Evolutionary conservation across 2,888 invertebrate genomes (phyloP).

Genomic region (Phania funesta): DNA sequence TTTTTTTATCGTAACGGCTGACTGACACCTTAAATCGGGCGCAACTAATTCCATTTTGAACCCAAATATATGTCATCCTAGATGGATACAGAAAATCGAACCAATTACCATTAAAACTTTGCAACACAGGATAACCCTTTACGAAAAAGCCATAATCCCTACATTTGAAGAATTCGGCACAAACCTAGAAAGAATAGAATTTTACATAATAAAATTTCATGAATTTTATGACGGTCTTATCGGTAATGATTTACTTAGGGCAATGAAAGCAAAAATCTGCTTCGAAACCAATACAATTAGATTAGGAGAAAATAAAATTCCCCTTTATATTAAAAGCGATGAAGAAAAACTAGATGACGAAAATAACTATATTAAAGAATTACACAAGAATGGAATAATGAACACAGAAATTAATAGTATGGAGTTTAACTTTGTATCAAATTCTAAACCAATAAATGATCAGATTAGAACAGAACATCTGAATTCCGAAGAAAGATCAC

Average conservation of each 20-base stretch:
- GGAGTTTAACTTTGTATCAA: too few relatives aligned
- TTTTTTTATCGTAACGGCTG: too few relatives aligned
- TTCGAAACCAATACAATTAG: conserved; percentile 11
- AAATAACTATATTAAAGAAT: background rate
- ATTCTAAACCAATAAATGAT: too few relatives aligned
- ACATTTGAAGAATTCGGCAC: conserved; percentile 3
- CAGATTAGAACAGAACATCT: too few relatives aligned
- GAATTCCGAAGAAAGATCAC: too few relatives aligned
- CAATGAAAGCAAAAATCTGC: conserved; percentile 9
- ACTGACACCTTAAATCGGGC: too few relatives aligned
- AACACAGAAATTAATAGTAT: background rate
- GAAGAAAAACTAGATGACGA: background rate
- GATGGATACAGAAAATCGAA: conserved; percentile 5
- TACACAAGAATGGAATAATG: background rate
- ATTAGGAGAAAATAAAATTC: background rate
- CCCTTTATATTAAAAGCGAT: background rate
- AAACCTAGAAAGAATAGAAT: background rate
- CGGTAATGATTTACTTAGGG: background rate
- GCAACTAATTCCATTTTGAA: conserved; percentile 20
- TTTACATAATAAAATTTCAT: background rate
- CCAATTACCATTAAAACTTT: conserved; percentile 7
- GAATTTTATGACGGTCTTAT: background rate
- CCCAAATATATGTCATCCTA: conserved; percentile 20
- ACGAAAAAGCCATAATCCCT: conserved; percentile 17
- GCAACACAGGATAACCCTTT: background rate